Evolutionary conservation across 2,113 vertebrate species (phyloP).

Genomic region (Psilopsiagon aurifrons): DNA sequence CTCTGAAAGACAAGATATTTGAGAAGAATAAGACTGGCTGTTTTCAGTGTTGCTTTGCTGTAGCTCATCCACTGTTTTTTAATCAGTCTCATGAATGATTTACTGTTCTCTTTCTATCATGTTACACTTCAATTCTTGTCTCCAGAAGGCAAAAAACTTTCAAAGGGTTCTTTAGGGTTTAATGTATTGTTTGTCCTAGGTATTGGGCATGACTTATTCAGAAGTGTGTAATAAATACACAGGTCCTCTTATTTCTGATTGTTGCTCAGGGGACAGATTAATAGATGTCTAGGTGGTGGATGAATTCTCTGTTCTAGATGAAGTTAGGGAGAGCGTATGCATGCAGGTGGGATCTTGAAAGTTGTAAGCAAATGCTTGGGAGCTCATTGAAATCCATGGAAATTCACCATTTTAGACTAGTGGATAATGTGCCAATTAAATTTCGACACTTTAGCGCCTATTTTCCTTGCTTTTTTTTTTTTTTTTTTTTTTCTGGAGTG

Average conservation of each 20-base stretch:
- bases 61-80: not conserved
- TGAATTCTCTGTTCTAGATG: not conserved
- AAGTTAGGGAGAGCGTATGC: not conserved
- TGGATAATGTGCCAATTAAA: not conserved
- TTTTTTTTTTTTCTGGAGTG: not conserved
- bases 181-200: conserved; percentile 43
- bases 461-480: not conserved
- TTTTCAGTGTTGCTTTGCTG: not conserved
- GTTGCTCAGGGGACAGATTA: not conserved
- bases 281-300: not conserved
- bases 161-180: conserved; percentile 16
- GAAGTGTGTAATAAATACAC: conserved; percentile 47
- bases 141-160: conserved; percentile 30
- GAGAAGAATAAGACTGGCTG: not conserved
- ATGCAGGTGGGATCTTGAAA: not conserved
- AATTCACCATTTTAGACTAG: not conserved
- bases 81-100: conserved; percentile 51
- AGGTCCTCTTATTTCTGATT: conserved; percentile 7
- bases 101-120: conserved; percentile 40
- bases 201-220: conserved; percentile 38
- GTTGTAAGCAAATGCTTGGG: not conserved
- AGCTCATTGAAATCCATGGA: not conserved
- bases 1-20: not conserved
- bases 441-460: not conserved
- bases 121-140: conserved; percentile 38